Evolutionary conservation across 2,113 vertebrate genomes (phyloP).

Genomic region (Nothocercus nigrocapillus): DNA sequence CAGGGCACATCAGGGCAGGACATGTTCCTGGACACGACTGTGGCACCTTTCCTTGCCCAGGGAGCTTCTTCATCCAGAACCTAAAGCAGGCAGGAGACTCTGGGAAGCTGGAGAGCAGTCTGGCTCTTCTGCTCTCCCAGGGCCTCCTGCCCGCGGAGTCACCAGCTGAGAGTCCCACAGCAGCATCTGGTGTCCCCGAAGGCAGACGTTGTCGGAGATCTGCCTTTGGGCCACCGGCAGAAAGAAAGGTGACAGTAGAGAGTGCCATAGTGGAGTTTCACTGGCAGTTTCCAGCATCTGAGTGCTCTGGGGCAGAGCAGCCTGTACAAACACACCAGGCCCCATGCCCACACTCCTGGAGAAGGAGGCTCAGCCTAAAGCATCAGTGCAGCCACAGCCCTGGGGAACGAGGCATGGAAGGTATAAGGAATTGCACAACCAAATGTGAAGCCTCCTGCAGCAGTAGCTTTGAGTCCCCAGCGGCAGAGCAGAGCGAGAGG

Average conservation of each 20-base stretch:
- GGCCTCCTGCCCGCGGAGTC: background rate
- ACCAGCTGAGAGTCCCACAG: background rate
- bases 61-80: background rate
- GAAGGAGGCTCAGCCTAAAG: too few relatives aligned
- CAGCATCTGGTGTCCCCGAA: fast-evolving
- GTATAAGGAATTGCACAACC: background rate
- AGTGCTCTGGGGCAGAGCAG: background rate
- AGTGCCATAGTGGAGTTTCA: background rate
- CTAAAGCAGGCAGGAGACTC: background rate
- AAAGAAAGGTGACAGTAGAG: fast-evolving
- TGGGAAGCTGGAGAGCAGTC: background rate
- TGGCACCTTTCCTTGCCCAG: background rate
- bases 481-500: too few relatives aligned
- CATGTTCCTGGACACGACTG: fast-evolving
- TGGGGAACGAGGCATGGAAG: fast-evolving
- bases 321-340: background rate
- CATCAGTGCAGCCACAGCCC: background rate
- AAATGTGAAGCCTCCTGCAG: fast-evolving
- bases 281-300: too few relatives aligned
- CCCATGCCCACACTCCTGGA: too few relatives aligned
- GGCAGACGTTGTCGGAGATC: background rate
- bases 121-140: background rate
- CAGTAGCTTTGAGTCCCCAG: too few relatives aligned
- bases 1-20: fast-evolving
- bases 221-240: fast-evolving